phyloP scores from a whole-genome alignment of 1,140 invertebrate genomes.

The Armadillidium nasatum region DNA sequence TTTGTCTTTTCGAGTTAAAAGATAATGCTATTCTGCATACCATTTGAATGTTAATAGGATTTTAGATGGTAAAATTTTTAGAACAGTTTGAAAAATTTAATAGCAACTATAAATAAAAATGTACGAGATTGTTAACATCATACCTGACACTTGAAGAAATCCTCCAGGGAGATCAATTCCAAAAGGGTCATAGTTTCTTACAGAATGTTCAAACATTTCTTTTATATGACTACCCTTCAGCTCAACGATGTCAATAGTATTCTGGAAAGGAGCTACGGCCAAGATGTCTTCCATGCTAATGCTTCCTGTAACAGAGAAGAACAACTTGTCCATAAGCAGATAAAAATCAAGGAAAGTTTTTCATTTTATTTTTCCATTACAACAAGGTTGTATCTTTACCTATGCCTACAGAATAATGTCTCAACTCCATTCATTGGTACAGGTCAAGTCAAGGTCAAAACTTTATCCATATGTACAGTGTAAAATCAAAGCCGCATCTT shows the following conservation, averaged over 20 bases:
- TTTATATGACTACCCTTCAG: constrained; percentile 59
- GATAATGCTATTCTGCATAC: no score
- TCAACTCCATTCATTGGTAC: no score
- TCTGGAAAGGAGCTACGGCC: constrained; percentile 65
- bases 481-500: no score
- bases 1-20: no score
- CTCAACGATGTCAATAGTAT: constrained; percentile 62
- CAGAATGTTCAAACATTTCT: constrained; percentile 60
- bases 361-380: no score
- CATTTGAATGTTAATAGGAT: no score
- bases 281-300: constrained; percentile 63
- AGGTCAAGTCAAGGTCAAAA: no score
- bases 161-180: constrained; percentile 55
- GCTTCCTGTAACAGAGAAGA: constrained; percentile 50
- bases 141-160: constrained; percentile 61
- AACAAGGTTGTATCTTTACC: no score
- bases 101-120: neutral
- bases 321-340: no score
- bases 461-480: no score
- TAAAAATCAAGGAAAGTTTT: no score
- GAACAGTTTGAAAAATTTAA: neutral
- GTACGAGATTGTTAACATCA: neutral
- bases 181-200: constrained; percentile 53
- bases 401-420: no score
- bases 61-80: constrained; percentile 27